A percentile compares a stretch with the other conserved stretches of the same genome.
These are phyloP conservation scores for Drosophila tsacasi DNA, from an alignment of 1,140 invertebrate species.

Conservation along the genomic window DNA sequence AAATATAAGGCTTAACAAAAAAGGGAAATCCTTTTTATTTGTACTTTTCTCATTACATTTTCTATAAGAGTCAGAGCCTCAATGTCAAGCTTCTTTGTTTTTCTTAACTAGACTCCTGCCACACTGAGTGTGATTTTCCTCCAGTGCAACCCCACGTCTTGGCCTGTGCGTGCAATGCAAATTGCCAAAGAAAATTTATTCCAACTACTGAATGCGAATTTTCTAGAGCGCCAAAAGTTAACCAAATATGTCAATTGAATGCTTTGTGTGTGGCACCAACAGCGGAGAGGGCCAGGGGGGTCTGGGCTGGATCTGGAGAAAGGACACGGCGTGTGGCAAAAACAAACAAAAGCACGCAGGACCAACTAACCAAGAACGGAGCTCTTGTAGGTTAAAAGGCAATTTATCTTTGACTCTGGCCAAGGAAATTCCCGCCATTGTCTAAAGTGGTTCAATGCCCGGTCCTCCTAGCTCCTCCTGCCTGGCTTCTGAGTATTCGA, in stretches of 20 bases:
- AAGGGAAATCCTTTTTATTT: not conserved
- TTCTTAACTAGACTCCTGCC: not conserved
- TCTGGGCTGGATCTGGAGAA: constrained; percentile 3
- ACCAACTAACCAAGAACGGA: constrained; percentile 63
- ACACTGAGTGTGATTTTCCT: not conserved
- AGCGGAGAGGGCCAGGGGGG: not conserved
- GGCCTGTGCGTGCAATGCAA: constrained; percentile 66
- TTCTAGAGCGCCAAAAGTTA: constrained; percentile 72
- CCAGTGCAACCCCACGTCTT: constrained; percentile 24
- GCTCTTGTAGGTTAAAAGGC: constrained; percentile 77
- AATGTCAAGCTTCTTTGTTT: too few species aligned
- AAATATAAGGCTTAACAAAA: not conserved
- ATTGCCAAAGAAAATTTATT: constrained; percentile 80
- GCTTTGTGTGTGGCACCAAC: constrained; percentile 37
- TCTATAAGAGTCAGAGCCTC: not conserved
- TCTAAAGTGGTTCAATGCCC: constrained; percentile 71
- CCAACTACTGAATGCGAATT: constrained; percentile 68
- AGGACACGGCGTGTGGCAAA: constrained; percentile 44
- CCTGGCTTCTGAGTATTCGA: not conserved
- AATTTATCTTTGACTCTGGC: constrained; percentile 81
- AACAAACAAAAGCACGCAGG: constrained; percentile 68
- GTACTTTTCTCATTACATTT: not conserved
- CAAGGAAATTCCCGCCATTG: constrained; percentile 76
- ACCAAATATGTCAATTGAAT: constrained; percentile 80
- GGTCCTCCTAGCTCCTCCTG: constrained; percentile 7